Conservation (phyloP, 2,113 vertebrate species). For the Junco hyemalis region DNA sequence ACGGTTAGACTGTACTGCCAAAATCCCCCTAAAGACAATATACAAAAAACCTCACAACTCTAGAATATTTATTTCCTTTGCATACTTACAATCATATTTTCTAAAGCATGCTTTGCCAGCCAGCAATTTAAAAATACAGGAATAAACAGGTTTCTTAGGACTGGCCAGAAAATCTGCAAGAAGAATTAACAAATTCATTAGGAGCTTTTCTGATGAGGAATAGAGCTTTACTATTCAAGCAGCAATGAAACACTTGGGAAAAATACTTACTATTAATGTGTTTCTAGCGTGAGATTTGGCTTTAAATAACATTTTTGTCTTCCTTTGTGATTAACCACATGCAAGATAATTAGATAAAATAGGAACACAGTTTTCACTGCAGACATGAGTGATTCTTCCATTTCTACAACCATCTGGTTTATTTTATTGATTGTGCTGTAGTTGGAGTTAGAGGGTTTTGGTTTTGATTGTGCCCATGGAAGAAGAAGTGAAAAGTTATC, state of each 20-base stretch:
- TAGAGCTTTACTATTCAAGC: background rate
- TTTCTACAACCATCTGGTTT: background rate
- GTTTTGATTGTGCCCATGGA: background rate
- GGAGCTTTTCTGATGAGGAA: background rate
- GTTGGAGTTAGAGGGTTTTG: background rate
- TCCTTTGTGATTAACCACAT: background rate
- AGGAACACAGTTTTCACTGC: background rate
- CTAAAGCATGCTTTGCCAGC: slow-evolving; percentile 85
- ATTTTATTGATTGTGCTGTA: background rate
- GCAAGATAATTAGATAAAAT: background rate
- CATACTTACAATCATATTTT: slow-evolving; percentile 87
- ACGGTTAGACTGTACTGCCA: background rate
- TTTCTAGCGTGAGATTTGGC: background rate
- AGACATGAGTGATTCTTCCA: background rate
- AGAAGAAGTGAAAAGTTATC: background rate
- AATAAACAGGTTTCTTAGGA: slow-evolving; percentile 83
- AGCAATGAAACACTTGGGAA: background rate
- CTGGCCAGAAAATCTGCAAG: slow-evolving; percentile 82
- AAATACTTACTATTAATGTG: background rate
- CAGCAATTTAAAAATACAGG: slow-evolving; percentile 88
- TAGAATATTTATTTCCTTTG: background rate
- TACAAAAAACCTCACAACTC: background rate
- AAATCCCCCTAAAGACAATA: background rate
- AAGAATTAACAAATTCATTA: slow-evolving; percentile 16
- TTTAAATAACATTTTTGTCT: background rate